Evolutionary conservation across 2,113 vertebrate genomes (phyloP).

Genomic region (Tachuris rubrigastra): DNA sequence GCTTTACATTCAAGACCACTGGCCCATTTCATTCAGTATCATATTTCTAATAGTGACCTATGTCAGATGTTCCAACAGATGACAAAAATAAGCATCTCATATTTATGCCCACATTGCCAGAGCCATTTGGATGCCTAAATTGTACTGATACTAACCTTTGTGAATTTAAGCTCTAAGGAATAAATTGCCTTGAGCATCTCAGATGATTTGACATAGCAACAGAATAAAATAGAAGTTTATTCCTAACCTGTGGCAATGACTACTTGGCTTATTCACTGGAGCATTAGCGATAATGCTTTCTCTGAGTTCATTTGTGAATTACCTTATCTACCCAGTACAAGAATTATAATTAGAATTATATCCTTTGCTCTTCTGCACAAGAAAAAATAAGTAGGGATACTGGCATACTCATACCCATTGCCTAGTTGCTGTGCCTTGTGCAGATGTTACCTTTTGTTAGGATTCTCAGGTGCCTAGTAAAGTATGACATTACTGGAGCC

Average conservation of each 20-base stretch:
- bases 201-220: background rate
- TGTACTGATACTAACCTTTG: background rate
- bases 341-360: background rate
- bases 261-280: background rate
- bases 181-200: background rate
- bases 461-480: background rate
- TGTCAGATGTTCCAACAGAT: background rate
- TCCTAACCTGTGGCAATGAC: background rate
- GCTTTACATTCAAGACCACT: background rate
- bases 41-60: background rate
- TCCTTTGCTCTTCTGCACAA: background rate
- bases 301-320: background rate
- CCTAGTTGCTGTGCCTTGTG: background rate
- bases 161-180: background rate
- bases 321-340: background rate
- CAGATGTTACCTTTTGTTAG: background rate
- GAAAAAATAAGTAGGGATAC: background rate
- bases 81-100: background rate
- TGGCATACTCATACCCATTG: background rate
- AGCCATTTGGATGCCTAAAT: background rate
- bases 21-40: background rate
- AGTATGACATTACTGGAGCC: background rate
- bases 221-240: slow-evolving; percentile 1
- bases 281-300: background rate
- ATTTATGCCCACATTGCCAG: background rate